These are phyloP conservation scores for Rhagoletis pomonella DNA, from an alignment of 1,140 invertebrate species.

Conservation along the genomic window DNA sequence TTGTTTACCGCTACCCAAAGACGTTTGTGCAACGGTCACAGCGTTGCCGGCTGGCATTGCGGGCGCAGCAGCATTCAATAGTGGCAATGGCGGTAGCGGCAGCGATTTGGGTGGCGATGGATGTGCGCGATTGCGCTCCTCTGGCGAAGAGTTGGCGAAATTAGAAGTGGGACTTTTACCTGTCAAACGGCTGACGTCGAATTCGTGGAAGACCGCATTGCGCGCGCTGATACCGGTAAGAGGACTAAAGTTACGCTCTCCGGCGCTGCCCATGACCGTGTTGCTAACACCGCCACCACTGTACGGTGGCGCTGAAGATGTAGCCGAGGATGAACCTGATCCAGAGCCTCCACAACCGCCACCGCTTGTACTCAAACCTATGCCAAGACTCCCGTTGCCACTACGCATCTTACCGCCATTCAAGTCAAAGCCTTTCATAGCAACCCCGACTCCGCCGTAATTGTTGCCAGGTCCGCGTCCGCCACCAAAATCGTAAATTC, in stretches of 20 bases:
- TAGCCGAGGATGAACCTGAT: conserved; percentile 69
- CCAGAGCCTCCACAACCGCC: conserved; percentile 52
- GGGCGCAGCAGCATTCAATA: conserved; percentile 10
- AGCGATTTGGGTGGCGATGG: conserved; percentile 54
- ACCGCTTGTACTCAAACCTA: conserved; percentile 54
- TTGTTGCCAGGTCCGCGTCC: conserved; percentile 71
- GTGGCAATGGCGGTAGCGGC: conserved; percentile 50
- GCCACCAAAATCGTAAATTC: conserved; percentile 72
- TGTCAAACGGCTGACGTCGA: conserved; percentile 73
- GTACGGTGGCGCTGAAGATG: conserved; percentile 64
- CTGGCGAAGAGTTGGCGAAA: conserved; percentile 58
- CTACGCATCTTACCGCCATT: background rate
- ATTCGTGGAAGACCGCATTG: conserved; percentile 64
- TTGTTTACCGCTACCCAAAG: conserved; percentile 1
- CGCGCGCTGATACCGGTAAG: background rate
- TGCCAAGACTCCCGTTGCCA: conserved; percentile 4
- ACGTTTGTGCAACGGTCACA: background rate
- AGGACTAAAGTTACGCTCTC: conserved; percentile 7
- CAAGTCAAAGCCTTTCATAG: conserved; percentile 21
- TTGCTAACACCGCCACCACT: conserved; percentile 53
- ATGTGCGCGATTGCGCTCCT: conserved; percentile 6
- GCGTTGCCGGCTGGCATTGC: background rate
- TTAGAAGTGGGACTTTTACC: conserved; percentile 74
- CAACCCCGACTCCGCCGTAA: conserved; percentile 57
- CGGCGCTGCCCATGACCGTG: conserved; percentile 58